Base-by-base conservation (phyloP, 2,888 invertebrate genomes). In the Polymixis lichenea region DNA sequence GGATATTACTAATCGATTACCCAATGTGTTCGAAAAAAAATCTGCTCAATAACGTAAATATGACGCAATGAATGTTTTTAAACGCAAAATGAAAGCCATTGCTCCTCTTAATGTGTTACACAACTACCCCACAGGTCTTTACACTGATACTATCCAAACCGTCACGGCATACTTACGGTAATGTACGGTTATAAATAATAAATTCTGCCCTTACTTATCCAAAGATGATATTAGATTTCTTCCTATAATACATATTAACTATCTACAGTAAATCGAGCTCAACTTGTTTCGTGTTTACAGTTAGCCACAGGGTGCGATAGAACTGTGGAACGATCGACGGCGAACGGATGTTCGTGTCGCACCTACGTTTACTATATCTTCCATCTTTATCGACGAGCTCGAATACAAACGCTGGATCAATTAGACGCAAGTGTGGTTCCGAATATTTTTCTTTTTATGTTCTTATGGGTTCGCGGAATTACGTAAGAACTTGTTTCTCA, bases 401-500 rank as follows among this genome's bases (percentile, higher is more conserved):
- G n/a, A 55, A 43, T 7, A 53, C 25, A 25, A 32, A 22, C 49
- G 78, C 19, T 51, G 56, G 25, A 78, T 78, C 43, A 79, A 79
- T 72, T 65, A 65, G 25, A 51, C 28, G 28, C 4, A 51, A 76
- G 25, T 51, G 25, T 64, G 49, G 64, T 60, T 46, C 25, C 55
- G 17, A 60, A 46, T 69, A 72, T 80, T 55, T 38, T 46, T 71
- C 1, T 55, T 61, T 69, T 56, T 81, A 56, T 66, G 64, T 49
- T 70, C 6, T 28, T 46, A 66, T 56, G 25, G 43, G 25, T 75
- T 64, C 55, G 67, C 49, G 61, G 38, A 80, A 71, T 68, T 82
- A 60, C 53, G 49, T 65, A 71, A 70, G 49, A 82, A 80, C 68
- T 43, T 71, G 71, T 77, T 82, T 58, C 58, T 56, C 55, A 49